Percentiles rank a stretch among this genome's conserved stretches.
Evolutionary conservation across 2,797 vertebrate species (phyloP).

Genomic region (Rhyacichthys aspro): DNA sequence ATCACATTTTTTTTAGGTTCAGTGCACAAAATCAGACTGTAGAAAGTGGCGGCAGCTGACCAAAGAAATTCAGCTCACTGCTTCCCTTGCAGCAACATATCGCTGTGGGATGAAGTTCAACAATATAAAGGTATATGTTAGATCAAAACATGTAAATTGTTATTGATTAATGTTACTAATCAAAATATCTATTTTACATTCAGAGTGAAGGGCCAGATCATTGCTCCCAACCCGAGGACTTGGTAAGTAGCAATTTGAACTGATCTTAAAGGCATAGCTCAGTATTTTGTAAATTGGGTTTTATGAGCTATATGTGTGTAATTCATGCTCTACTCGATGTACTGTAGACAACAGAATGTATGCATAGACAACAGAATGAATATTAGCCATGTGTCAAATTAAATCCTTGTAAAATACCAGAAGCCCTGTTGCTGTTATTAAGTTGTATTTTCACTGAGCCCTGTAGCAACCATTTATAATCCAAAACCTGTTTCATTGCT

Average conservation of each 20-base stretch:
- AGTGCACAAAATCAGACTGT: slow-evolving; percentile 92
- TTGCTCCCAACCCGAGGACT: slow-evolving; percentile 93
- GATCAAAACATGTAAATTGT: not conserved
- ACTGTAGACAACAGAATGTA: too few relatives aligned
- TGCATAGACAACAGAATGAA: too few relatives aligned
- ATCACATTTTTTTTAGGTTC: slow-evolving; percentile 81
- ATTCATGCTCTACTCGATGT: too few relatives aligned
- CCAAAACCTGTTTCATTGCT: too few relatives aligned
- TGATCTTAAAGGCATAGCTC: not conserved
- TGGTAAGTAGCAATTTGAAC: slow-evolving; percentile 80
- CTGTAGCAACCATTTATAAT: too few relatives aligned
- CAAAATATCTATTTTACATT: slow-evolving; percentile 1
- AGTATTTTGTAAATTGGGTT: too few relatives aligned
- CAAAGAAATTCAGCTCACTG: slow-evolving; percentile 92
- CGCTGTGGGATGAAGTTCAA: slow-evolving; percentile 94
- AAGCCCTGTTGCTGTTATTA: too few relatives aligned
- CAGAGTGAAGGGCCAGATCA: slow-evolving; percentile 91
- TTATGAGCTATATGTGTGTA: not conserved
- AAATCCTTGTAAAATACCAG: too few relatives aligned
- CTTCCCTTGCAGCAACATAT: slow-evolving; percentile 87
- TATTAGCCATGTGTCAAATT: too few relatives aligned
- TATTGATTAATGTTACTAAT: not conserved
- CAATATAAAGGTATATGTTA: slow-evolving; percentile 84
- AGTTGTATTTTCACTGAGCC: too few relatives aligned
- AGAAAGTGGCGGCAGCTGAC: slow-evolving; percentile 97